A percentile compares a stretch with the other conserved stretches of the same genome.
Evolutionary conservation across 1,140 invertebrate species (phyloP).

Genomic region (Procambarus virginalis): DNA sequence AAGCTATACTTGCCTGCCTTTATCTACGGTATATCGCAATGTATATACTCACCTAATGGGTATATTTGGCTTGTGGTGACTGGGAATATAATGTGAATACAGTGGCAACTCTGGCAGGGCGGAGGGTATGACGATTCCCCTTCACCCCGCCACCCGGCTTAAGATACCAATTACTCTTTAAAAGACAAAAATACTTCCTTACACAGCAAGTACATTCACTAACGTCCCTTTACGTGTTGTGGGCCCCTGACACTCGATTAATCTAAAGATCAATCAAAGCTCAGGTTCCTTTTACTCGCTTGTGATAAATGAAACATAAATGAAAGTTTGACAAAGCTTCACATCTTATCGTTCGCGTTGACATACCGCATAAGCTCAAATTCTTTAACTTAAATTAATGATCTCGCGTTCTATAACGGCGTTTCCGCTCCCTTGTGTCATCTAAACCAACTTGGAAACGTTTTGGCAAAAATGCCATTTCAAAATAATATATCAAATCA

Average conservation of each 20-base stretch:
- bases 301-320: no score
- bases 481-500: no score
- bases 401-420: background rate
- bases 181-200: background rate
- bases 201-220: background rate
- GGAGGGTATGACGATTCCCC: background rate
- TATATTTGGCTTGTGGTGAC: background rate
- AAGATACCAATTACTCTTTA: background rate
- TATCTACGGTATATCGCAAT: no score
- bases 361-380: background rate
- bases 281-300: background rate
- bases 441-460: no score
- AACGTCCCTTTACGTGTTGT: background rate
- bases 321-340: background rate
- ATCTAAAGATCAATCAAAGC: background rate
- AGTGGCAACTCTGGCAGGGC: background rate
- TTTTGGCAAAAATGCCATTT: no score
- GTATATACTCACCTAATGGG: background rate
- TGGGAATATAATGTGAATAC: background rate
- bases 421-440: background rate
- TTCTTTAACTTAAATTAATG: background rate
- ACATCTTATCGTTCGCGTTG: background rate
- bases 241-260: background rate
- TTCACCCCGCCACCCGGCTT: background rate
- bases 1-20: background rate